Evolutionary conservation across 2,113 vertebrate genomes (phyloP), one percentile per base, ranked within the genome.

Genomic region (Anas platyrhynchos): DNA sequence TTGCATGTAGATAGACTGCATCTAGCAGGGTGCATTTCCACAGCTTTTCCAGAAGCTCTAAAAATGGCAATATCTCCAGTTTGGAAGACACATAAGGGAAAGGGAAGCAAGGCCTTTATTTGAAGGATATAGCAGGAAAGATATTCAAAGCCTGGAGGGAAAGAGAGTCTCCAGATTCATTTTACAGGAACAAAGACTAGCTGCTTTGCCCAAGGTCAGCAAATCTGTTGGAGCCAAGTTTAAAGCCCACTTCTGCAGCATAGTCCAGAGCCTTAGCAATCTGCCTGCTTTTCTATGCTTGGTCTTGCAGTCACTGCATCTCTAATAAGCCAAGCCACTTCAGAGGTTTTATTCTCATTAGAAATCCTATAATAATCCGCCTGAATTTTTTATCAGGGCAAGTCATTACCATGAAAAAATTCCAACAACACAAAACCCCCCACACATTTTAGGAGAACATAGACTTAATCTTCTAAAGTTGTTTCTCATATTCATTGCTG

Each of bases 291-390:
- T 66, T 62, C 83, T 82, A 4, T 46, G 26, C 32, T 76, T 87
- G 17, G 26, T 83, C 62, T 56, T 92, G 69, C 32, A 84, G 54
- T 79, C 58, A 31, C 16, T 86, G 62, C 13, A 79, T 89, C 38
- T 87, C 61, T 92, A 81, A 86, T 52, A 96, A 78, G 56, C 43
- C 68, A 84, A 94, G 32, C 8, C 62, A 91, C 74, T 73, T 94
- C 74, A 79, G 69, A 95, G 34, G 4, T 34, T 89, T 93, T 65
- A 68, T 72, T 86, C 69, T 94, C 3, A 0, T 91, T 92, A 92
- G 74, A 95, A 92, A 94, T 87, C 20, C 23, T 84, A 20, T 38
- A 56, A 89, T 73, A 95, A 66, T 69, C 11, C 34, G 75, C 58
- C 50, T 71, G 62, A 11, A n/a, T 91, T 95, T 94, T 92, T 92